Evolutionary conservation across 2,888 invertebrate genomes (phyloP).

Genomic region (Microctonus aethiopoides): DNA sequence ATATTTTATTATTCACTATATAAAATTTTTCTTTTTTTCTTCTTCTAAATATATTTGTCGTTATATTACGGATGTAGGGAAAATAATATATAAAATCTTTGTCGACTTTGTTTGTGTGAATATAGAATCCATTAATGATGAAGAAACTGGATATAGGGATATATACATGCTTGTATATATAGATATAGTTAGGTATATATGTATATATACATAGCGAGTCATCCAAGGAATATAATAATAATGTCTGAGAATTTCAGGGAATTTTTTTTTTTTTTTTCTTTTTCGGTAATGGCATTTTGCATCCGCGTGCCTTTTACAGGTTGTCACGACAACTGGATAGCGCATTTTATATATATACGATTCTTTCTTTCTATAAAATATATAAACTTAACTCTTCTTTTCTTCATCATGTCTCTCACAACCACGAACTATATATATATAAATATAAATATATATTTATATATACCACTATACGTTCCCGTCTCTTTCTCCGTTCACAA

Average conservation of each 20-base stretch:
- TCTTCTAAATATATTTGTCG: neutral
- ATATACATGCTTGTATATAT: neutral
- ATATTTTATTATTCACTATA: conserved; percentile 7
- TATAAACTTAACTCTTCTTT: neutral
- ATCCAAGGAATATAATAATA: neutral
- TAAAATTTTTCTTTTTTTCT: neutral
- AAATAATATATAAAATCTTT: neutral
- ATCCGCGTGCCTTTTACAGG: conserved; percentile 26
- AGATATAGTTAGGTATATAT: too few relatives aligned
- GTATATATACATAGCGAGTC: conserved; percentile 10
- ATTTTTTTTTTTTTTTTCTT: conserved; percentile 12
- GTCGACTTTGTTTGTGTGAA: neutral
- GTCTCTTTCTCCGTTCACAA: conserved; percentile 33
- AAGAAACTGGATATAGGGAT: conserved; percentile 2
- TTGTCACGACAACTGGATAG: conserved; percentile 12
- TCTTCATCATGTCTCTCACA: neutral
- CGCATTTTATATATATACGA: neutral
- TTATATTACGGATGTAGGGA: neutral
- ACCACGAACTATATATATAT: conserved; percentile 1
- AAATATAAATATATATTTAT: too few relatives aligned
- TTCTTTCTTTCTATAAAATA: conserved; percentile 6
- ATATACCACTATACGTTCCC: conserved; percentile 19
- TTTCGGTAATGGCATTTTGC: conserved; percentile 20
- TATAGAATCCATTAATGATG: conserved; percentile 5
- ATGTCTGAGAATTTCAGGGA: conserved; percentile 5